Base-by-base conservation (phyloP, 2,888 invertebrate genomes). In the Protodeltote pygarga region DNA sequence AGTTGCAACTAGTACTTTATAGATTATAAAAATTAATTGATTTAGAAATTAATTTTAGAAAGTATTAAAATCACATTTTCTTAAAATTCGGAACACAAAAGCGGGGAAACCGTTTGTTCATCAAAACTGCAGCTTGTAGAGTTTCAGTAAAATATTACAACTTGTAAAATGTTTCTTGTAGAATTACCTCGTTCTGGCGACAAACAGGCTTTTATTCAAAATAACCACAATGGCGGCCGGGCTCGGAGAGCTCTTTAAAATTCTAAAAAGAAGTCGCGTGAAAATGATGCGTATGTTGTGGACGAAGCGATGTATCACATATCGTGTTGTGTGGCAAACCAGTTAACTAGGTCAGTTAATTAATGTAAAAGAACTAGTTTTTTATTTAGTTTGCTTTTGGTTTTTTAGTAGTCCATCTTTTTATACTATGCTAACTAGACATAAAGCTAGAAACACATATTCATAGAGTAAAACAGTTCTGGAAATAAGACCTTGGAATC, bases 221-320 rank as follows among this genome's bases (percentile, higher is more conserved):
- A 67, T 67, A 71, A 54, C 71, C 60, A 67, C 66, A 67, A 67
- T 55, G 25, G 65, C 39, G 17, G 46, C 39, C 34, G 21, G n/a
- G 25, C 71, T 67, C 44, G 8, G 48, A 59, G 60, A 68, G 65
- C 59, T 71, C 69, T 67, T 67, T 51, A 58, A 71, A 70, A 52
- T 61, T 65, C 67, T 66, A 50, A 66, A 65, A 65, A 65, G 63
- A 65, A 45, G 46, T 52, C 25, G 70, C 24, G 51, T 70, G 47
- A 58, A 57, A 52, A 71, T 63, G 58, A 31, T 70, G 68, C 67
- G 63, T 70, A 44, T 44, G 41, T 42, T 8, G 52, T 40, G 28
- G 38, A 23, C 21, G 42, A 39, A 23, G 23, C 39, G 31, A 52
- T 47, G 50, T 38, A 35, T 44, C 31, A 47, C 38, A 52, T 55